Percentiles rank a stretch among this genome's conserved stretches.
phyloP scores from a whole-genome alignment of 1,140 invertebrate species.

The Cataglyphis hispanica region DNA sequence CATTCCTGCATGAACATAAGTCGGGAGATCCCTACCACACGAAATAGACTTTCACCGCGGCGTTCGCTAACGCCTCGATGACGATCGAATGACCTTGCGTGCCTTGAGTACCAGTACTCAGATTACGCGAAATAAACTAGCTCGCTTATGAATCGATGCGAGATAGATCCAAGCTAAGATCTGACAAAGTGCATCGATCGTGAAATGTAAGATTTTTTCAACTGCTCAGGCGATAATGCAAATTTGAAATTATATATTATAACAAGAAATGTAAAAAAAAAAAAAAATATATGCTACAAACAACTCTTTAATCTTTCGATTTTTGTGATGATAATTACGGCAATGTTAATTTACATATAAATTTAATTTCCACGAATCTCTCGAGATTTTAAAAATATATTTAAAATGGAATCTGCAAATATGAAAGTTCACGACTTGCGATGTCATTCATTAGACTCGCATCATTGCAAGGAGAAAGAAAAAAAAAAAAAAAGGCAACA shows the following conservation, averaged over 20 bases:
- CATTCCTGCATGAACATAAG: conserved; percentile 51
- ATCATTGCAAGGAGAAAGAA: background rate
- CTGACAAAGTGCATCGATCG: background rate
- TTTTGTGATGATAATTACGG: background rate
- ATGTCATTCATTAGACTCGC: background rate
- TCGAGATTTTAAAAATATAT: background rate
- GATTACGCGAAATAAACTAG: conserved; percentile 59
- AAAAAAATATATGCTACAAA: background rate
- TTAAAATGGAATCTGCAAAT: background rate
- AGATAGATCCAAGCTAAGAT: background rate
- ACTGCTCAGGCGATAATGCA: background rate
- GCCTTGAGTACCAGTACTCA: conserved; percentile 70
- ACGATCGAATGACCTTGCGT: conserved; percentile 75
- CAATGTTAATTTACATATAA: background rate
- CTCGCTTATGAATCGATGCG: background rate
- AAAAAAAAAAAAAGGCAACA: background rate
- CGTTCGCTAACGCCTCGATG: conserved; percentile 68
- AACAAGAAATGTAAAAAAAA: background rate
- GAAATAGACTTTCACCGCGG: conserved; percentile 75
- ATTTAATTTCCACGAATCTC: background rate
- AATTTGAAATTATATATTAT: conserved; percentile 2
- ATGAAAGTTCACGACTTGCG: background rate
- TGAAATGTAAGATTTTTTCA: background rate
- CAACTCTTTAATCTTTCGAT: background rate
- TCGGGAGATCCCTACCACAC: conserved; percentile 56